Base-by-base conservation (phyloP, 2,113 vertebrate species). In the Gobius niger region DNA sequence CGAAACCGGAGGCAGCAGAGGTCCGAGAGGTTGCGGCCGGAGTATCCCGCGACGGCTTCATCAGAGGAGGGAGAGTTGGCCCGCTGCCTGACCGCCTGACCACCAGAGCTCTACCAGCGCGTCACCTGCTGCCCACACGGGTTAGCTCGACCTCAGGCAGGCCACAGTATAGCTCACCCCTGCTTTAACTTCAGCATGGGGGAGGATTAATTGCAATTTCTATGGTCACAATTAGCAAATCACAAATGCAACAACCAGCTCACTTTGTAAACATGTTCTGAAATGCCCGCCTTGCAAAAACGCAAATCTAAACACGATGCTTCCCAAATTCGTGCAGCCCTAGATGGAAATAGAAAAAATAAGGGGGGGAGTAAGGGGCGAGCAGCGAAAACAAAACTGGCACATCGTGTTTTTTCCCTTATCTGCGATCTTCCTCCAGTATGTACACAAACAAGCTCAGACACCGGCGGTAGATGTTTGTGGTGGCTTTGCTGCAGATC, bases 391-490 rank as follows among this genome's bases (percentile, higher is more conserved):
- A 81, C 72, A 70, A 54, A 80, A 81, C 67, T 65, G 60, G 78
- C 82, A 85, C 72, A 76, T 87, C 79, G 63, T 82, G 81, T 85
- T 81, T 57, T 79, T 57, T 88, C 64, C 24, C 67, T 90, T 81
- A 83, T 88, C 84, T 54, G 69, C 74, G 80, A 82, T 78, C 46
- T 83, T 60, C 65, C 72, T 60, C 56, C 12, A 40, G 59, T 56
- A 16, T 60, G 70, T 61, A 73, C 77, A 83, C 52, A 86, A 69
- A 80, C 76, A n/a, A 34, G 44, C 15, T 13, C 46, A 44, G 54
- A 67, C 46, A 40, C 19, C 15, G 63, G 68, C 63, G 40, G 46
- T 18, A 42, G 47, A 64, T 40, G 8, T 63, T 73, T 57, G 72
- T 67, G 52, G 41, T 42, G 59, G 34, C 54, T 53, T 60, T 34